Base-by-base conservation (phyloP, 2,113 vertebrate genomes). In the Girardinichthys multiradiatus region DNA sequence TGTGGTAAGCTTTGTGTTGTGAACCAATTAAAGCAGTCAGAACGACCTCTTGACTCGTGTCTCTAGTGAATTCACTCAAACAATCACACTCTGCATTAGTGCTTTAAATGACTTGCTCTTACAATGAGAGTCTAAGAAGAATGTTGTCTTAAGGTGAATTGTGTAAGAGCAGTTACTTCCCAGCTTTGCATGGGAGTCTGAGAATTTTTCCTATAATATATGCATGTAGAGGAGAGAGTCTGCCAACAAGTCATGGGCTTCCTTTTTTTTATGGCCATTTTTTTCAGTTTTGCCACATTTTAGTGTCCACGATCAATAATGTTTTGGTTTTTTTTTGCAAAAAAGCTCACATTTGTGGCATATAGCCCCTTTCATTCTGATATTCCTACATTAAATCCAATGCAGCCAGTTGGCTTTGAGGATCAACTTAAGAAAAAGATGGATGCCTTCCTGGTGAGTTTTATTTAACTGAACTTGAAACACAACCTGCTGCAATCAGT, bases 21-120 rank as follows among this genome's bases (percentile, higher is more conserved):
- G 27, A 66, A 68, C 76, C 90, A 87, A 90, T 92, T 90, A 89
- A 57, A 79, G 79, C 68, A 68, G 84, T 68, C 68, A n/a, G 88
- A 74, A 86, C 74, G 84, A 86, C 89, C 80, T 87, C 84, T 86
- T 83, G 87, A 88, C 91, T 86, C 81, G n/a, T 66, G 79, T 81
- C 79, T 87, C 70, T 62, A 21, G 63, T 87, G 80, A 85, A 82
- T 85, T 77, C 75, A 74, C 85, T 87, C 70, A 80, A 86, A 89
- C 83, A 87, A 81, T 81, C 79, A 74, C 81, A 84, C 74, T 60
- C 59, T 45, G 72, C 77, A 80, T 71, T 68, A 85, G 76, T 72
- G 70, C 70, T 29, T 87, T 86, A 83, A 87, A 85, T 76, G 76
- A 76, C 57, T 4, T 30, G 31, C 76, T 77, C 45, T 78, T 2